Evolutionary conservation across 1,140 invertebrate genomes (phyloP).

Genomic region (Drosophila bipectinata): DNA sequence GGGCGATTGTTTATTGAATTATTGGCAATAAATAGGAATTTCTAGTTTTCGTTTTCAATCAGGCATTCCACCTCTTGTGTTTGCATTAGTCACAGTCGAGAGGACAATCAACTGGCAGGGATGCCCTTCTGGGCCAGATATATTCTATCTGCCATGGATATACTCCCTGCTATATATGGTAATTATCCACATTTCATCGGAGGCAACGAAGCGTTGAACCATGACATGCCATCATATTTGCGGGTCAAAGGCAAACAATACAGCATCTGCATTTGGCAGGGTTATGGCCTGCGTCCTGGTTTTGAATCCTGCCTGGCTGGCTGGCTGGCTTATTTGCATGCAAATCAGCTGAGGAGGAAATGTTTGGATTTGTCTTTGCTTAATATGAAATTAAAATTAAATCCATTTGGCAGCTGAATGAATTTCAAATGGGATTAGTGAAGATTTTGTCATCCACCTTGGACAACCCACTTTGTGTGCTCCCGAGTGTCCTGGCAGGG

Average conservation of each 20-base stretch:
- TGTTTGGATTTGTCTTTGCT: constrained; percentile 37
- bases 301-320: neutral
- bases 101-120: constrained; percentile 12
- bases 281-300: neutral
- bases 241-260: constrained; percentile 11
- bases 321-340: constrained; percentile 64
- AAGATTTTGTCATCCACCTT: constrained; percentile 56
- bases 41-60: no score
- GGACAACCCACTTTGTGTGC: neutral
- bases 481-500: neutral
- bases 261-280: constrained; percentile 7
- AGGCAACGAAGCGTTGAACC: constrained; percentile 25
- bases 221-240: constrained; percentile 33
- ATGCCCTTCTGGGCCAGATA: neutral
- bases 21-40: constrained; percentile 2
- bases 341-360: constrained; percentile 54
- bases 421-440: constrained; percentile 77
- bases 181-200: constrained; percentile 34
- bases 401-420: constrained; percentile 56
- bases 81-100: constrained; percentile 22
- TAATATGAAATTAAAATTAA: constrained; percentile 57
- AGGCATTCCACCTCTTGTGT: neutral
- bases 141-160: neutral
- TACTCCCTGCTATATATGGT: constrained; percentile 24
- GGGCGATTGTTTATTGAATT: neutral